These are phyloP conservation scores for Orbicella faveolata DNA, from an alignment of 64 coral and sea anemone species.

Conservation along the genomic window DNA sequence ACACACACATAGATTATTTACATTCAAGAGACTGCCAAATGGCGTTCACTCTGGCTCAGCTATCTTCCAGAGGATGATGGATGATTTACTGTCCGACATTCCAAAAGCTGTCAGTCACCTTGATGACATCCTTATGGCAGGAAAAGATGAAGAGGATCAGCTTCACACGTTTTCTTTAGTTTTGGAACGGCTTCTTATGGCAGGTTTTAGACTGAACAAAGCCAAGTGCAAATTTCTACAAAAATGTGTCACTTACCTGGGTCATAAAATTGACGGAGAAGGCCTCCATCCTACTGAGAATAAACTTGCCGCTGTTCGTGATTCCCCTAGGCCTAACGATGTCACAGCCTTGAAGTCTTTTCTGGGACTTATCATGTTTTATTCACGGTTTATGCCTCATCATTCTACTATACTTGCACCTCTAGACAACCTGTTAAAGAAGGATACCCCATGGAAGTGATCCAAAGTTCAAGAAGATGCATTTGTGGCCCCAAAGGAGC, in stretches of 20 bases:
- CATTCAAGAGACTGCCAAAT: slow-evolving; percentile 49
- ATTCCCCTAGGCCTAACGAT: slow-evolving; percentile 52
- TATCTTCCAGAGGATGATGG: slow-evolving; percentile 52
- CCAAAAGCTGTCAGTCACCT: slow-evolving; percentile 34
- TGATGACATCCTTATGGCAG: slow-evolving; percentile 52
- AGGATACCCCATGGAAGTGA: slow-evolving; percentile 32
- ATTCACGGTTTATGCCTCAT: too few species aligned
- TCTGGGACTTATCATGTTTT: too few species aligned
- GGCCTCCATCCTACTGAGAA: slow-evolving; percentile 30
- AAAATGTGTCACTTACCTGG: slow-evolving; percentile 18
- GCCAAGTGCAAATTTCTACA: slow-evolving; percentile 31
- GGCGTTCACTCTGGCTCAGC: slow-evolving; percentile 57
- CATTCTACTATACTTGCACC: slow-evolving; percentile 50
- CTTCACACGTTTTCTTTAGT: slow-evolving; percentile 43
- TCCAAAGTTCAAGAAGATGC: slow-evolving; percentile 42
- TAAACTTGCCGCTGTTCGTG: slow-evolving; percentile 36
- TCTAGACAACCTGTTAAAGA: slow-evolving; percentile 17
- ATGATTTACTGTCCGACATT: slow-evolving; percentile 47
- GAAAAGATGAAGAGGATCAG: slow-evolving; percentile 47
- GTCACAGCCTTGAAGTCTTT: slow-evolving; percentile 55
- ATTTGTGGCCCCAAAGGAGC: slow-evolving; percentile 43
- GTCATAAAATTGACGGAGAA: slow-evolving; percentile 21
- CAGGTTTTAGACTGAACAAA: slow-evolving; percentile 27
- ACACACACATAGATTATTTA: slow-evolving; percentile 56
- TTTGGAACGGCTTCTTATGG: slow-evolving; percentile 41